Base-by-base conservation (phyloP, 2,113 vertebrate genomes). In the Falcunculus frontatus region DNA sequence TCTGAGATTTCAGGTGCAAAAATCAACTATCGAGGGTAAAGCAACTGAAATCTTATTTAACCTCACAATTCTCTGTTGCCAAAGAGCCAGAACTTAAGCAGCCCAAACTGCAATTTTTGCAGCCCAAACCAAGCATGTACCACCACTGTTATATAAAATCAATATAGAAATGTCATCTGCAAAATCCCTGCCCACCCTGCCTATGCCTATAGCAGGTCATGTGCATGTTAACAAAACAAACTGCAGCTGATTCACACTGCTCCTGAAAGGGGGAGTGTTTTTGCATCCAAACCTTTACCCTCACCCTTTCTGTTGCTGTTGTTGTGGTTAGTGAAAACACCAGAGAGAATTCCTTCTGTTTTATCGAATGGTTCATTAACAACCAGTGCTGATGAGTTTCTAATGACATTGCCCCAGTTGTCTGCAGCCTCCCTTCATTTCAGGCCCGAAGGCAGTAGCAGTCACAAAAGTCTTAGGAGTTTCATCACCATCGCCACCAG, bases 321-420 rank as follows among this genome's bases (percentile, higher is more conserved):
- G 46, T 26, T 65, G 23, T 72, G 75, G n/a, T 30, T 81, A 64
- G 17, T 69, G 26, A 19, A 83, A 82, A 62, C 41, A 79, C 57
- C 64, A 91, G 65, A 78, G 26, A 75, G 10, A 87, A 76, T 79
- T 91, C 44, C 46, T 92, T 82, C 69, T 72, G 69, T 13, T 92
- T 90, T 89, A 87, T 87, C 80, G 91, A 89, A 92, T 60, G 60
- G 60, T 86, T 95, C 93, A 82, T 95, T 93, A 94, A 84, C 41
- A 82, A 60, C 32, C 20, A 68, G 26, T 53, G 74, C 63, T 87
- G 47, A 79, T 69, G 49, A 76, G 77, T 84, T 84, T 52, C 57
- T 95, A 91, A 96, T 62, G 74, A 84, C 1, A 8, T 60, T 73
- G 47, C 29, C 21, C 30, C 32, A 19, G 32, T 68, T 69, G 53